Percentiles rank a stretch among this genome's conserved stretches.
Conservation (phyloP, 2,797 vertebrate species). For the Neostethus bicornis region DNA sequence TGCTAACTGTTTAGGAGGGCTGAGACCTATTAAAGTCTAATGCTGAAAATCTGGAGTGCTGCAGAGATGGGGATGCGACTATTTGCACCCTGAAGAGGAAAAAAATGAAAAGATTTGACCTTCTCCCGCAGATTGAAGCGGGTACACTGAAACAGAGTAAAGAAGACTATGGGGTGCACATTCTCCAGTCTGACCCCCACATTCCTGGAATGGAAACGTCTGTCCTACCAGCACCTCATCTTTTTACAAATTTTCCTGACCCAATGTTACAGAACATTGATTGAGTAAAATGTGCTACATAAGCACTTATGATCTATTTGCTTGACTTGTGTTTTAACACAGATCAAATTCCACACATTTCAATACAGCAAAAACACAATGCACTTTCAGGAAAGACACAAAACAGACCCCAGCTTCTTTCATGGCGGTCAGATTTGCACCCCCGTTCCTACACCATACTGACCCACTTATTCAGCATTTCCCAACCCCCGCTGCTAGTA, state of each 20-base stretch:
- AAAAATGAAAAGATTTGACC: slow-evolving; percentile 45
- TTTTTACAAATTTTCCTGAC: slow-evolving; percentile 53
- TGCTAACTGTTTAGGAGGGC: slow-evolving; percentile 34
- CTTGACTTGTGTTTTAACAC: slow-evolving; percentile 21
- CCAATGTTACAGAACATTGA: slow-evolving; percentile 12
- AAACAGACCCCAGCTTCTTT: slow-evolving; percentile 62
- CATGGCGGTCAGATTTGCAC: slow-evolving; percentile 54
- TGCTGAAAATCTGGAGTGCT: slow-evolving; percentile 49
- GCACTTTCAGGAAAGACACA: slow-evolving; percentile 66
- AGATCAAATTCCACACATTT: slow-evolving; percentile 64
- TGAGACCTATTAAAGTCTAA: slow-evolving; percentile 55
- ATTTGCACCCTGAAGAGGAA: slow-evolving; percentile 51
- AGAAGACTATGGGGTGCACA: slow-evolving; percentile 59
- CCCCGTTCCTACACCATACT: slow-evolving; percentile 74
- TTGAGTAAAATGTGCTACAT: slow-evolving; percentile 7
- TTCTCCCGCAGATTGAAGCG: slow-evolving; percentile 41
- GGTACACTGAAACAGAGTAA: slow-evolving; percentile 51
- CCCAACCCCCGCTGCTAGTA: slow-evolving; percentile 81
- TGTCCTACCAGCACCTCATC: slow-evolving; percentile 55
- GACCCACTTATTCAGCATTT: slow-evolving; percentile 79
- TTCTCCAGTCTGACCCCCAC: slow-evolving; percentile 61
- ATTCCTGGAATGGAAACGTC: slow-evolving; percentile 67
- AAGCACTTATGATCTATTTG: slow-evolving; percentile 20
- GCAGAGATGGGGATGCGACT: slow-evolving; percentile 46
- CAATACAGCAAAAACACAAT: slow-evolving; percentile 61